Conservation (phyloP, 2,113 vertebrate species). For the Triplophysa tibetana region DNA sequence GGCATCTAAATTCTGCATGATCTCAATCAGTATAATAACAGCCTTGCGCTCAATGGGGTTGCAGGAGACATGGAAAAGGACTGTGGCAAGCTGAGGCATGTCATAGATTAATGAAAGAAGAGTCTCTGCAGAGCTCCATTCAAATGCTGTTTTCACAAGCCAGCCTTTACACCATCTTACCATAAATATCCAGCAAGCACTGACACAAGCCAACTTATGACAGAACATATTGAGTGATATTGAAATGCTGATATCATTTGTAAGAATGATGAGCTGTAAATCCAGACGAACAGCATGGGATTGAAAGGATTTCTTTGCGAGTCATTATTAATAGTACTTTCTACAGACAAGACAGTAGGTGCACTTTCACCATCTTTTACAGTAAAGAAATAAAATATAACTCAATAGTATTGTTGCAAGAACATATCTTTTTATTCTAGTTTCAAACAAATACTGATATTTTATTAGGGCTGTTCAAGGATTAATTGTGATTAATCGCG, state of each 20-base stretch:
- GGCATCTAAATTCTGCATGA: constrained; percentile 54
- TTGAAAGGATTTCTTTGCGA: no score
- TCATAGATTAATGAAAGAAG: constrained; percentile 55
- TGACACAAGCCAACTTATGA: background rate
- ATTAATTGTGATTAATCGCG: no score
- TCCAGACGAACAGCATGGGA: no score
- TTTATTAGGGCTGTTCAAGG: no score
- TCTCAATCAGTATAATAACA: constrained; percentile 55
- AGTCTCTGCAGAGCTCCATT: constrained; percentile 32
- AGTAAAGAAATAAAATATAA: background rate
- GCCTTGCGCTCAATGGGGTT: constrained; percentile 53
- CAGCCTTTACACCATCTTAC: constrained; percentile 14
- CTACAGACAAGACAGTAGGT: background rate
- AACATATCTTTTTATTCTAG: no score
- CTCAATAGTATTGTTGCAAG: no score
- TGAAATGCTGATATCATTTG: background rate
- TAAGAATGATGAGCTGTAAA: no score
- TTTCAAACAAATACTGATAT: no score
- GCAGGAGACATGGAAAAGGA: constrained; percentile 25
- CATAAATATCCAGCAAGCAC: constrained; percentile 15
- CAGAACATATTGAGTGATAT: background rate
- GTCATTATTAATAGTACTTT: background rate
- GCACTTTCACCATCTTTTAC: background rate
- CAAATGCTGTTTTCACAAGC: constrained; percentile 29
- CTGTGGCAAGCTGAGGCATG: constrained; percentile 62